A percentile compares a stretch with the other conserved stretches of the same genome.
Conservation (phyloP, 2,113 vertebrate species). For the Petrocephalus microphthalmus region DNA sequence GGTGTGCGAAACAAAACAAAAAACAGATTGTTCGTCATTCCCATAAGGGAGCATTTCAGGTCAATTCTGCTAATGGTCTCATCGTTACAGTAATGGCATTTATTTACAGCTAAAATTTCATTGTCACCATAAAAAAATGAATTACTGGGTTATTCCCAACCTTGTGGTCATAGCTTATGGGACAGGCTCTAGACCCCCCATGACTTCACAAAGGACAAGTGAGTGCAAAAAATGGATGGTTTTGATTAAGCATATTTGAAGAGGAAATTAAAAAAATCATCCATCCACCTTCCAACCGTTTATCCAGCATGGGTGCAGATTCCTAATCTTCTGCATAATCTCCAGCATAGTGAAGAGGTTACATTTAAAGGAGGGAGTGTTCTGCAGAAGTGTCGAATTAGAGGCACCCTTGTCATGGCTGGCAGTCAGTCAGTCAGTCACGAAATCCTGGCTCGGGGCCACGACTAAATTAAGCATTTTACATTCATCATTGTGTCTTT, state of each 20-base stretch:
- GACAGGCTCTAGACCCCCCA: background rate
- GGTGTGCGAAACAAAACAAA: background rate
- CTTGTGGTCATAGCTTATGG: background rate
- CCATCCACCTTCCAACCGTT: background rate
- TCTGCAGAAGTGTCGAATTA: background rate
- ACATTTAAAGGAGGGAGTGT: background rate
- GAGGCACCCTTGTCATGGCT: constrained; percentile 41
- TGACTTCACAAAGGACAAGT: background rate
- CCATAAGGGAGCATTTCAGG: background rate
- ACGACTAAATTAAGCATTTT: constrained; percentile 67
- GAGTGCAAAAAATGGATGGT: background rate
- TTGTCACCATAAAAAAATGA: background rate
- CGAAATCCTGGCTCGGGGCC: constrained; percentile 60
- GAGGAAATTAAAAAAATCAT: background rate
- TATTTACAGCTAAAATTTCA: background rate
- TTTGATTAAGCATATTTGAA: background rate
- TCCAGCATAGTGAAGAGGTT: background rate
- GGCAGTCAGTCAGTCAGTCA: constrained; percentile 47
- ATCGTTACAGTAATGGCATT: background rate
- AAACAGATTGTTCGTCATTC: background rate
- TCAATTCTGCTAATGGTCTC: background rate
- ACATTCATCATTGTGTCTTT: constrained; percentile 68
- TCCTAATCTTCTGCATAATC: background rate
- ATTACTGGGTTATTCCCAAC: background rate
- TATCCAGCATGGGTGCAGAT: background rate